Conservation (phyloP, 2,888 invertebrate genomes). For the Allolobophora icterica region DNA sequence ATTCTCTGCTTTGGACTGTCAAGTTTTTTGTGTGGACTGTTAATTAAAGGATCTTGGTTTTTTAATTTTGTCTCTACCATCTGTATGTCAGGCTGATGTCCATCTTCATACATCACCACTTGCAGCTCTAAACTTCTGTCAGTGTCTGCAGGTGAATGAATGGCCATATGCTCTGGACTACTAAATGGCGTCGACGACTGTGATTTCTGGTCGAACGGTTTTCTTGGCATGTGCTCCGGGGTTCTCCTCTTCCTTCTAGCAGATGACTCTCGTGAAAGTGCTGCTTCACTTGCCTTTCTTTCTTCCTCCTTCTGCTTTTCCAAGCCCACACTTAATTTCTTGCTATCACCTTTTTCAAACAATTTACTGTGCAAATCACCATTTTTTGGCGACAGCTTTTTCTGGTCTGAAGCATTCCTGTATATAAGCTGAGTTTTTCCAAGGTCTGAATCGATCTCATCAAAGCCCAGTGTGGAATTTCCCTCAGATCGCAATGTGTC, state of each 20-base stretch:
- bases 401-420: not conserved
- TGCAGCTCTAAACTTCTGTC: not conserved
- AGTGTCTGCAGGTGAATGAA: not conserved
- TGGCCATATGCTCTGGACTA: not conserved
- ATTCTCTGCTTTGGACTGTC: no score
- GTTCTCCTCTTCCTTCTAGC: not conserved
- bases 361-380: not conserved
- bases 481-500: slow-evolving; percentile 14
- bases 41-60: not conserved
- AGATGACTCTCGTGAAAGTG: not conserved
- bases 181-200: not conserved
- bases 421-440: not conserved
- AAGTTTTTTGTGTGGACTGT: no score
- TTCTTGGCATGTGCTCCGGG: not conserved
- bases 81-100: not conserved
- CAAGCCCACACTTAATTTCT: not conserved
- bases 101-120: not conserved
- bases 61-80: not conserved
- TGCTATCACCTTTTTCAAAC: not conserved
- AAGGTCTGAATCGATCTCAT: not conserved
- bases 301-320: slow-evolving; percentile 11
- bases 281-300: not conserved
- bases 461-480: not conserved
- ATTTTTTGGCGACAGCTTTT: not conserved
- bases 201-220: not conserved